These are phyloP conservation scores for Rhinatrema bivittatum DNA, from an alignment of 2,797 vertebrate species.

Conservation along the genomic window DNA sequence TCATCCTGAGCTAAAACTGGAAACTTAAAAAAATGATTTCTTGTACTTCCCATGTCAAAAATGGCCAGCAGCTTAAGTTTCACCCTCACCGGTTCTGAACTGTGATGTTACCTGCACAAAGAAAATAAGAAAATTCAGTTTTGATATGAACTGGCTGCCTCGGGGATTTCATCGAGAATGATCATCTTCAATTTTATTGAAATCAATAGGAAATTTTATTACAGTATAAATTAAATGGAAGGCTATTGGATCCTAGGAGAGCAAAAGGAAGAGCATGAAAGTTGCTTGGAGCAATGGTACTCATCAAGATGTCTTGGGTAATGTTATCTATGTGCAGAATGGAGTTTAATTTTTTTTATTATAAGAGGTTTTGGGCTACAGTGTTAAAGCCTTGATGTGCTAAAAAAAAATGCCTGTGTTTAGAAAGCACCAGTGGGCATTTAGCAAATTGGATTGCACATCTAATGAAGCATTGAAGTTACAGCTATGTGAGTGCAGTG, in stretches of 20 bases:
- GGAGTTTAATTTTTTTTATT: slow-evolving; percentile 4
- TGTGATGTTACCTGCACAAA: background rate
- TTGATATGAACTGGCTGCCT: slow-evolving; percentile 30
- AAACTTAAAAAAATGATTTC: too few relatives aligned
- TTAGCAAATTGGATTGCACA: too few relatives aligned
- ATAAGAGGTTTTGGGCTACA: too few relatives aligned
- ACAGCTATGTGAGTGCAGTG: too few relatives aligned
- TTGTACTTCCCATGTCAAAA: background rate
- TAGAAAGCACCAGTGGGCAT: too few relatives aligned
- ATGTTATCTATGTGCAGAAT: slow-evolving; percentile 8
- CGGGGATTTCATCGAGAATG: slow-evolving; percentile 43
- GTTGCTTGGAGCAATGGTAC: slow-evolving; percentile 6
- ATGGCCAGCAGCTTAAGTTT: background rate
- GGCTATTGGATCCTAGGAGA: slow-evolving; percentile 36
- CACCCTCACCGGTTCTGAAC: background rate
- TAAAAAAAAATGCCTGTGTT: too few relatives aligned
- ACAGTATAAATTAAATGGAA: slow-evolving; percentile 50
- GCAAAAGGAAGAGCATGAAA: slow-evolving; percentile 24
- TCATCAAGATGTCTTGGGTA: slow-evolving; percentile 25
- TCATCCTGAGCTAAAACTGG: too few relatives aligned
- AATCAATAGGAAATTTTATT: slow-evolving; percentile 59
- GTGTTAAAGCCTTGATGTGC: too few relatives aligned
- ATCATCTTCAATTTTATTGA: slow-evolving; percentile 58
- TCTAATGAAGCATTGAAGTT: too few relatives aligned
- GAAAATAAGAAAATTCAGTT: slow-evolving; percentile 24